Evolutionary conservation across 2,888 invertebrate genomes (phyloP).

Genomic region (Iselma pallidipennis): DNA sequence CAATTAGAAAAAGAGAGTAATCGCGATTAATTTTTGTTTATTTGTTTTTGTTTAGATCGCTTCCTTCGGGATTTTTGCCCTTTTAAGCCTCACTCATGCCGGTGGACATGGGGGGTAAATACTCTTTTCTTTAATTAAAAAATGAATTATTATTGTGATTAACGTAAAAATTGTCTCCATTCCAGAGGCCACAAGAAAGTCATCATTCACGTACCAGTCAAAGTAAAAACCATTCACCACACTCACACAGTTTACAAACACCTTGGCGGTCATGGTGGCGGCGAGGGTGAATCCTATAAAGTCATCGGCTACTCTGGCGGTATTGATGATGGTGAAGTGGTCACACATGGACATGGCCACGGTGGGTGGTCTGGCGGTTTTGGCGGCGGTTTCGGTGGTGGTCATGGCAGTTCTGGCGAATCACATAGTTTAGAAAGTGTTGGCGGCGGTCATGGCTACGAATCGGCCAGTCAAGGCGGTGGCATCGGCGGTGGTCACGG

Average conservation of each 20-base stretch:
- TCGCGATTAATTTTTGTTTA: conserved; percentile 5
- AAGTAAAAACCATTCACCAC: conserved; percentile 76
- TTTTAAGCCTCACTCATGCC: conserved; percentile 55
- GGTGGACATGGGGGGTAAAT: conserved; percentile 57
- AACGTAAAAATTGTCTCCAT: conserved; percentile 11
- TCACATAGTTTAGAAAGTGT: conserved; percentile 21
- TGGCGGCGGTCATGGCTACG: conserved; percentile 30
- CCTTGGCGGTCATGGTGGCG: conserved; percentile 57
- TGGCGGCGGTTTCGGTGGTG: conserved; percentile 40
- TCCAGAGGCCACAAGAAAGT: conserved; percentile 66
- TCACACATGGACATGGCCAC: conserved; percentile 47
- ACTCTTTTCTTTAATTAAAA: neutral
- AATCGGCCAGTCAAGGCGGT: conserved; percentile 17
- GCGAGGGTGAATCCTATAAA: conserved; percentile 64
- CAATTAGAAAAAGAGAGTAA: neutral
- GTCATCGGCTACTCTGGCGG: conserved; percentile 71
- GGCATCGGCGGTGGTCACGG: conserved; percentile 23
- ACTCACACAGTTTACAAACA: conserved; percentile 79
- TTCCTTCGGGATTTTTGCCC: conserved; percentile 46
- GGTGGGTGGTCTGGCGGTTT: conserved; percentile 41
- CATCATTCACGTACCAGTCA: conserved; percentile 77
- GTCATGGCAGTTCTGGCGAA: conserved; percentile 27
- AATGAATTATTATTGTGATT: neutral
- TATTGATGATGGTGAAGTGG: conserved; percentile 59
- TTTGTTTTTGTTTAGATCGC: conserved; percentile 45